Conservation (phyloP, 2,113 vertebrate species). For the Prionailurus bengalensis region DNA sequence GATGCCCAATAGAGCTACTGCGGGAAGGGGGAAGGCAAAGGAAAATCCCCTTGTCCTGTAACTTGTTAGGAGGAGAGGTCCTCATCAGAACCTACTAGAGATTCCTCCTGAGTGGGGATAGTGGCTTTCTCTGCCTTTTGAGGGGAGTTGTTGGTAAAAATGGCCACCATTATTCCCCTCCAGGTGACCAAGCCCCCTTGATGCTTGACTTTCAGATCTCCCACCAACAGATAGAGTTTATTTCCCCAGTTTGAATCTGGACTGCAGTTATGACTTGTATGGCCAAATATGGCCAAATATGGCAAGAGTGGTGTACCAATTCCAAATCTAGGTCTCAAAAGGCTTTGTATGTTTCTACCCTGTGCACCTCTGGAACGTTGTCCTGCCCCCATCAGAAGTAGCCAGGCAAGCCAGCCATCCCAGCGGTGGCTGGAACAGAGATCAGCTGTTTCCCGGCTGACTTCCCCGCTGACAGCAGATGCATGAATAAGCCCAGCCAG, state of each 20-base stretch:
- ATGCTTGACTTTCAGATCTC: neutral
- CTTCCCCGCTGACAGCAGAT: neutral
- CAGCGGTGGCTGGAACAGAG: neutral
- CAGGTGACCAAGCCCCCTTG: neutral
- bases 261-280: neutral
- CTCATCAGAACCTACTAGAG: neutral
- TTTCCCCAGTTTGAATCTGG: neutral
- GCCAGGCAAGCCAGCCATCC: neutral
- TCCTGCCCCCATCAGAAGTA: neutral
- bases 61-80: neutral
- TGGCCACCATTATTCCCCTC: neutral
- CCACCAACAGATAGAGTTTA: neutral
- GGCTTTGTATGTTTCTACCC: neutral
- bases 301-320: neutral
- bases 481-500: neutral
- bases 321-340: neutral
- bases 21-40: no score
- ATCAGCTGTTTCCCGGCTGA: neutral
- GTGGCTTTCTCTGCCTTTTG: neutral
- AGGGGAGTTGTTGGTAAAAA: neutral
- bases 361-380: neutral
- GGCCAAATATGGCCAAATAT: neutral
- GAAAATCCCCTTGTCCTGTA: neutral
- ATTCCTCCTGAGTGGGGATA: neutral
- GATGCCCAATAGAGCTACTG: neutral